Evolutionary conservation across 1,140 invertebrate genomes (phyloP), one percentile per base, ranked within the genome.

Genomic region (Hylyphantes graminicola): DNA sequence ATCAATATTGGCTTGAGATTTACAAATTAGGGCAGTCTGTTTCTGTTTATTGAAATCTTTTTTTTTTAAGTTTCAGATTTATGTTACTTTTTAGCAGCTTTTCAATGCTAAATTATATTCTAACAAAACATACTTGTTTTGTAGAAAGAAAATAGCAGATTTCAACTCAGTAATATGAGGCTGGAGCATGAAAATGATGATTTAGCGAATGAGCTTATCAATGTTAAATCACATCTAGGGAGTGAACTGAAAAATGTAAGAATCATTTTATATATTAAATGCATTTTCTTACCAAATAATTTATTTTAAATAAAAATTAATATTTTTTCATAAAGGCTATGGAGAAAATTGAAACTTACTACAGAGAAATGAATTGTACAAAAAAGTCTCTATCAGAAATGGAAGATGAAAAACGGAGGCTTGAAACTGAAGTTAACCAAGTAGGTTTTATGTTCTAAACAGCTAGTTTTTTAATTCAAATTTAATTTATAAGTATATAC

Each of bases 341-440:
- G 89, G 95, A 96, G 88, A 93, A 92, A 87, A 93, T 93, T 77
- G 96, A 97, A 87, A 92, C 92, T 74, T 93, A 95, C 78, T 93
- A 93, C 65, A 94, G 93, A 88, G 95, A 97, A 87, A 90, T 98
- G 76, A 93, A 94, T 86, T 92, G 93, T 63, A 90, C 96, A 13
- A 94, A 94, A 87, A 92, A 92, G 12, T 91, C 93, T 0, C 91
- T 97, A 0, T 90, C 92, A 13, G 93, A 96, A 86, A 92, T 93
- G 65, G 95, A 96, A 87, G 96, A 97, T 85, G 96, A 97, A 88
- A 95, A 95, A 86, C 93, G 93, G 85, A 91, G 95, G 80, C 90
- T 97, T 68, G 93, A 94, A 87, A 91, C 93, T 65, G 96, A 98
- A 89, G 93, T 95, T 13, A 90, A 90, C 61, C 93, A 95, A 89